Evolutionary conservation across 2,888 invertebrate genomes (phyloP), one percentile per base, ranked within the genome.

Genomic region (Stramonita haemastoma): DNA sequence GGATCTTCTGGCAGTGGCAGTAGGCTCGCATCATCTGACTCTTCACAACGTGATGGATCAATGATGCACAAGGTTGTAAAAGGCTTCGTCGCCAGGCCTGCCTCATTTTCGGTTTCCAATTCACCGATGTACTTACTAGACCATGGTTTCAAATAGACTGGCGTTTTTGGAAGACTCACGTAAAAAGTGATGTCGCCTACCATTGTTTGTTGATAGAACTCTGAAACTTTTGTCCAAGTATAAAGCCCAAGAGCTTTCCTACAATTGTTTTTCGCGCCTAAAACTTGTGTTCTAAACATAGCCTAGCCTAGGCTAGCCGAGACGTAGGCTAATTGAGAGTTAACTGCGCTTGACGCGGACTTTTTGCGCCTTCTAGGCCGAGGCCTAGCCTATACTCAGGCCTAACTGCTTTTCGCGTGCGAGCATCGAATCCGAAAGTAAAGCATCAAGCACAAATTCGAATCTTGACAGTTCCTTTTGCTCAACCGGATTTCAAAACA

Each of bases 121-220:
- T 22, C 22, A 22, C 26, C 46, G 81, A 11, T 29, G 15, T n/a
- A 19, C 22, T 26, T 26, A 8, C 19, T 26, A 5, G 22, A 26
- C 13, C 81, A 17, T 83, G 36, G 13, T 32, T 60, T 85, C 60
- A 85, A n/a, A 32, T 85, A 85, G 57, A 60, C 85, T 26, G 85
- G 85, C 29, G 19, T 85, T 26, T 85, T 29, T 32, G 85, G 85
- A 85, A 85, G 57, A 32, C 85, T 57, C 29, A 85, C 11, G 57
- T 85, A 85, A 29, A 85, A 85, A 2, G 85, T 85, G 22, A 29
- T 46, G n/a, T 60, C 85, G 19, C 32, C 17, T 32, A 57, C 85
- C 85, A 85, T 85, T 56, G 85, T 57, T 85, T 83, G 46, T 2
- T 83, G 11, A 83, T 19, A 46, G 0, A 1, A 22, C 46, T 29